phyloP scores from a whole-genome alignment of 2,888 invertebrate genomes.

The Acronicta aceris region DNA sequence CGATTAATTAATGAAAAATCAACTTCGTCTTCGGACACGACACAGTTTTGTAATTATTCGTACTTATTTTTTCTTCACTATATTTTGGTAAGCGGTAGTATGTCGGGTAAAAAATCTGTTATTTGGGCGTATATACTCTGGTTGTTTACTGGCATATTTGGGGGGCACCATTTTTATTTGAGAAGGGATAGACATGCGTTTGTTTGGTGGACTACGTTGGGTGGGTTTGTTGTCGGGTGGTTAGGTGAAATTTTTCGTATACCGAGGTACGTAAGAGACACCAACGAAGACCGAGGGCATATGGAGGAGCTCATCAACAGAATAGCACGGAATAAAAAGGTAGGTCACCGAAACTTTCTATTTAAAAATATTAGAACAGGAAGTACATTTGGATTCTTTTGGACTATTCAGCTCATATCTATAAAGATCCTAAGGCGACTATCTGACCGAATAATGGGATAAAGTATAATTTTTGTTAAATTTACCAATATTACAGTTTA shows the following conservation, averaged over 20 bases:
- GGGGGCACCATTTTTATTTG: slow-evolving; percentile 97
- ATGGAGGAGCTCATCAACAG: slow-evolving; percentile 90
- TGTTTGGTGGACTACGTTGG: slow-evolving; percentile 96
- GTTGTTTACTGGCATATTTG: slow-evolving; percentile 96
- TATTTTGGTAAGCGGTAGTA: slow-evolving; percentile 25
- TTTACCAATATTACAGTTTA: too few relatives aligned
- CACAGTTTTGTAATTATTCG: slow-evolving; percentile 7
- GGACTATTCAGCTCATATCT: too few relatives aligned
- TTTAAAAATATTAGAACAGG: not conserved
- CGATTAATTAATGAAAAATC: too few relatives aligned
- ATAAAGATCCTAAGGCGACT: too few relatives aligned
- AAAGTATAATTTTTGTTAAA: too few relatives aligned
- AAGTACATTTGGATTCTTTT: too few relatives aligned
- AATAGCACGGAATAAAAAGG: slow-evolving; percentile 91
- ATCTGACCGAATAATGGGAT: too few relatives aligned
- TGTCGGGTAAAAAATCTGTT: slow-evolving; percentile 87
- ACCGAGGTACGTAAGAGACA: slow-evolving; percentile 95
- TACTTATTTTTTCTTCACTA: slow-evolving; percentile 12
- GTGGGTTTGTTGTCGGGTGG: slow-evolving; percentile 97
- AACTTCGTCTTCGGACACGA: not conserved
- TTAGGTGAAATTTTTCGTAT: slow-evolving; percentile 95
- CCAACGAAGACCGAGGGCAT: slow-evolving; percentile 92
- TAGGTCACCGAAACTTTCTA: slow-evolving; percentile 63
- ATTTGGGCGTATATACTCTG: slow-evolving; percentile 94
- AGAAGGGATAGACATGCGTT: slow-evolving; percentile 96